Evolutionary conservation across 2,888 invertebrate species (phyloP), one percentile per base, ranked within the genome.

Genomic region (Parochlus steinenii): DNA sequence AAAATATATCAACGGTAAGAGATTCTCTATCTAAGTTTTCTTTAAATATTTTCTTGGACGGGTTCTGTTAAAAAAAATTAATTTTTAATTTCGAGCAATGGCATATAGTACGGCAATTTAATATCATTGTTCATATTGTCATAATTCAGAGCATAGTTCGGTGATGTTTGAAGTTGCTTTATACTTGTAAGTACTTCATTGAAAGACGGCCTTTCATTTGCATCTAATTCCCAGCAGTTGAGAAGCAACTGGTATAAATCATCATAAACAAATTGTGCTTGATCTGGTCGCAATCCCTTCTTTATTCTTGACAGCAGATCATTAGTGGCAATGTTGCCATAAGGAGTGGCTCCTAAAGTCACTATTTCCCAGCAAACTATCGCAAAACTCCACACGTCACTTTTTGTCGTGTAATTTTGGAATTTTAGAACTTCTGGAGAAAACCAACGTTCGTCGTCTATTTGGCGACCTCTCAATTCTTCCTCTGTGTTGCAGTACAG

Each of bases 361-460:
- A 78, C 65, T 40, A 78, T 72, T 56, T 87, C 87, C 86, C 86
- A 87, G 41, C 85, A 59, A 8, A 85, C 53, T 40, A 81, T 73
- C 1, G 79, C 85, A 53, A 74, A 83, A 0, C 83, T 77, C 86
- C 86, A 87, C 5, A 82, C 67, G 48, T 85, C 82, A 36, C 78
- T 77, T 47, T 79, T 74, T 4, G 64, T 59, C n/a, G 73, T 71
- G 44, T 67, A 72, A 31, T 72, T 68, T 33, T 71, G 72, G 46
- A 72, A 71, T 19, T 71, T 69, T 42, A 85, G 62, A 47, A 77
- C 73, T 54, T 87, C 87, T 16, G 75, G 70, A 0, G 86, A 74
- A 6, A 72, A 72, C 85, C 85, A 86, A 27, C 86, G 62, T 1
- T 74, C 71, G 45, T 76, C 73, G 48, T 85, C 82, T 2, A 76